Percentiles rank a stretch among this genome's conserved stretches.
These are phyloP conservation scores for Podarcis cretensis DNA, from an alignment of 2,113 vertebrate species.

Conservation along the genomic window DNA sequence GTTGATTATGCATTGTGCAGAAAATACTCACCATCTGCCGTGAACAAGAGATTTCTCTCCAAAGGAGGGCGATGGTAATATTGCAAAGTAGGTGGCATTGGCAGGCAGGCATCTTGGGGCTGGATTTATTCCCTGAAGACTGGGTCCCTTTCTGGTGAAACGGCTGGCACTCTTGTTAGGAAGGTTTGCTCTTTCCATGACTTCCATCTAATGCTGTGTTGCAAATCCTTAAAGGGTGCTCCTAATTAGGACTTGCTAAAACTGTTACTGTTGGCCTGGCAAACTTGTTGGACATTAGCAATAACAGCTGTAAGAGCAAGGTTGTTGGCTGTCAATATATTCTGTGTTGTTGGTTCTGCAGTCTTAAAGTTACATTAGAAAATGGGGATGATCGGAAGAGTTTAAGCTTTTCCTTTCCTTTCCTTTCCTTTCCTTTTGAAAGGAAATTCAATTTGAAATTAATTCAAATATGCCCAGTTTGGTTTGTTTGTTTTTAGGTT, in stretches of 20 bases:
- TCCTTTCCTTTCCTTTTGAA: too few relatives aligned
- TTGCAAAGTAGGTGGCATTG: not conserved
- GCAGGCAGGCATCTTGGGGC: not conserved
- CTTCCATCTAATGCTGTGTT: not conserved
- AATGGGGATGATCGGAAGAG: not conserved
- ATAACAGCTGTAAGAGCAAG: too few relatives aligned
- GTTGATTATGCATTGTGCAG: too few relatives aligned
- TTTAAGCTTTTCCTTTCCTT: not conserved
- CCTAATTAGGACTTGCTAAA: not conserved
- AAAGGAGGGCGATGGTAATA: not conserved
- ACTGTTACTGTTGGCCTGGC: not conserved
- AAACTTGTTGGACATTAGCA: not conserved
- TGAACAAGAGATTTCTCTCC: not conserved
- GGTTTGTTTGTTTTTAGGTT: conserved; percentile 76
- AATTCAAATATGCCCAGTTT: too few relatives aligned
- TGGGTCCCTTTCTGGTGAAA: too few relatives aligned
- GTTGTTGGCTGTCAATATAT: not conserved
- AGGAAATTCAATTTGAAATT: too few relatives aligned
- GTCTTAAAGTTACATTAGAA: not conserved
- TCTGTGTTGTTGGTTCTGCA: not conserved
- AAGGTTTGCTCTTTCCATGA: not conserved
- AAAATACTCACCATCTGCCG: not conserved
- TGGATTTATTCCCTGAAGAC: not conserved
- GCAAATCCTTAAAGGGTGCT: not conserved
- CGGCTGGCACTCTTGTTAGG: not conserved